A percentile compares a stretch with the other conserved stretches of the same genome.
Conservation (phyloP, 64 coral and sea anemone genomes). For the Actinia tenebrosa region DNA sequence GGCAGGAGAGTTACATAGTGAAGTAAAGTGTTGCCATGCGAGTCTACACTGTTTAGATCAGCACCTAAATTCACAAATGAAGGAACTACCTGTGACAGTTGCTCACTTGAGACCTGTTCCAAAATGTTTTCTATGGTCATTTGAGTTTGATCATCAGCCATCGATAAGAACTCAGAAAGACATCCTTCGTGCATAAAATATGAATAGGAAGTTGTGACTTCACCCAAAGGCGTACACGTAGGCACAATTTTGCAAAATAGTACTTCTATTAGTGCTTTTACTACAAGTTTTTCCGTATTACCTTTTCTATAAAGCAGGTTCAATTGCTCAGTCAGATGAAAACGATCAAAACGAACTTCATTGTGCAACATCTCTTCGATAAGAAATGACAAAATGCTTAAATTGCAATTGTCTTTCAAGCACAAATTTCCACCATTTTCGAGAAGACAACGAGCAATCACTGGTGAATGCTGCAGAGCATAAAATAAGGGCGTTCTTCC, state of each 20-base stretch:
- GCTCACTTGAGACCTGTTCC: not conserved
- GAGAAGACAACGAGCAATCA: not conserved
- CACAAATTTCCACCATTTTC: not conserved
- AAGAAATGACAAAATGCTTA: not conserved
- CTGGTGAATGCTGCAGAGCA: not conserved
- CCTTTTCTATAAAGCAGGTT: not conserved
- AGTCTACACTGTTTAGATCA: slow-evolving; percentile 16
- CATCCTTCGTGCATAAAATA: not conserved
- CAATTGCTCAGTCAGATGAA: not conserved
- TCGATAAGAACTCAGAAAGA: not conserved
- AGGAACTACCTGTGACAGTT: not conserved
- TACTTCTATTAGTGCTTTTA: not conserved
- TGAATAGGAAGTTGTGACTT: not conserved
- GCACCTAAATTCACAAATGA: not conserved
- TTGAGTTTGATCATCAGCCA: not conserved
- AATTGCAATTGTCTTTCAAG: not conserved
- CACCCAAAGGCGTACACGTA: not conserved
- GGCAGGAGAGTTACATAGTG: slow-evolving; percentile 8
- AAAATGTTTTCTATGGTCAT: not conserved
- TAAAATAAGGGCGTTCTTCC: slow-evolving; percentile 15
- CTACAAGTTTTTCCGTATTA: not conserved
- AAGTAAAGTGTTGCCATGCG: slow-evolving; percentile 9
- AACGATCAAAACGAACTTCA: too few relatives aligned
- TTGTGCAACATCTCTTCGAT: not conserved
- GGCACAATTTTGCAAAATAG: not conserved